Percentiles rank a stretch among this genome's conserved stretches.
phyloP scores from a whole-genome alignment of 2,113 vertebrate genomes.

The Columba janthina region DNA sequence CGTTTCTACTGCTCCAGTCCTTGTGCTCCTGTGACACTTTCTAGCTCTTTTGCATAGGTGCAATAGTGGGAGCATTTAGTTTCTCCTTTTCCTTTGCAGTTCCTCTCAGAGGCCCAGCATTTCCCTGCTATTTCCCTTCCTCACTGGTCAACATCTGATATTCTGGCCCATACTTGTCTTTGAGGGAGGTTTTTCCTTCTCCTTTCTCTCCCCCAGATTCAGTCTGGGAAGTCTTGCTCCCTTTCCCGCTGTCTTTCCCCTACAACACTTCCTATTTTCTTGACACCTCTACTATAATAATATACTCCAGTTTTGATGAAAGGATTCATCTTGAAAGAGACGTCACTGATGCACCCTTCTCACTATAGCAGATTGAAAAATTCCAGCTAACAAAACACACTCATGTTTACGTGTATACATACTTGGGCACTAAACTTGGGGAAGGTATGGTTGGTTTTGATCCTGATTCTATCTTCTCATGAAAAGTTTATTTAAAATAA shows the following conservation, averaged over 20 bases:
- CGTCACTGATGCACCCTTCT: neutral
- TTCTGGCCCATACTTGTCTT: neutral
- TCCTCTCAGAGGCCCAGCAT: neutral
- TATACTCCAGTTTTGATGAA: neutral
- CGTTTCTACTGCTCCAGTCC: neutral
- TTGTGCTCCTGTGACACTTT: neutral
- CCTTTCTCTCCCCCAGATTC: neutral
- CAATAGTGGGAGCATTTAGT: neutral
- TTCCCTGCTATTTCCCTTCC: neutral
- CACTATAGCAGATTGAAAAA: neutral
- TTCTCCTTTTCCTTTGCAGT: neutral
- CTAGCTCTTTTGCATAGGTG: neutral
- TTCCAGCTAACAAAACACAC: neutral
- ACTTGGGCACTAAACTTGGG: neutral
- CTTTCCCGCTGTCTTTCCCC: neutral
- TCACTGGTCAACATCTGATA: fast-evolving
- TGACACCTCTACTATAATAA: neutral
- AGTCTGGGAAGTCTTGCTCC: neutral
- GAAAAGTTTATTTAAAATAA: neutral
- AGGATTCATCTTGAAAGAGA: neutral
- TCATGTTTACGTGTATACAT: neutral
- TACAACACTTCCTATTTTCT: neutral
- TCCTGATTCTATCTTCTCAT: neutral
- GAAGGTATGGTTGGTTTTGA: neutral
- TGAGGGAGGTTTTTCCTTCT: neutral